Conservation (phyloP, 2,113 vertebrate genomes). For the Brachyistius frenatus region DNA sequence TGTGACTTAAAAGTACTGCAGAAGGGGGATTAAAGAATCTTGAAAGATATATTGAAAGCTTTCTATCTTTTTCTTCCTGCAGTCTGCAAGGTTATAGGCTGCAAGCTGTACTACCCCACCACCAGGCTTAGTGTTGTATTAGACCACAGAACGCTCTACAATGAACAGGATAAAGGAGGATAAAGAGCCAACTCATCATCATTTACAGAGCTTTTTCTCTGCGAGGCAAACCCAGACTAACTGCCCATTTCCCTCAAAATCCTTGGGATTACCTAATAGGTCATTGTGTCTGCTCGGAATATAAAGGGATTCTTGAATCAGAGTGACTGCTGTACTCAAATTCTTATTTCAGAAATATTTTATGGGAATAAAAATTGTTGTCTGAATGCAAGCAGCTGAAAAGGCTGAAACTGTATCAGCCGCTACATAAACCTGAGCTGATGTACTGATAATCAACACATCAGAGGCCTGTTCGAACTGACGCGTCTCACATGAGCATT, state of each 20-base stretch:
- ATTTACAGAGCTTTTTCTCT: constrained; percentile 74
- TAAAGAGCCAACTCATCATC: constrained; percentile 78
- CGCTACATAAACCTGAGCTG: neutral
- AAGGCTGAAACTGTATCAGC: neutral
- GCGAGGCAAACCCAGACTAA: constrained; percentile 73
- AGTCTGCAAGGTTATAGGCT: constrained; percentile 49
- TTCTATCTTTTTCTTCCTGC: constrained; percentile 43
- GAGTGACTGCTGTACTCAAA: constrained; percentile 34
- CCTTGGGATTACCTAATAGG: constrained; percentile 83
- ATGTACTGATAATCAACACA: constrained; percentile 35
- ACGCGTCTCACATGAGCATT: neutral
- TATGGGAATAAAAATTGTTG: constrained; percentile 43
- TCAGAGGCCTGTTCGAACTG: constrained; percentile 3
- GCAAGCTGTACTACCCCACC: constrained; percentile 30
- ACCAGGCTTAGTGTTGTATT: constrained; percentile 62
- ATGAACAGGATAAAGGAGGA: constrained; percentile 73
- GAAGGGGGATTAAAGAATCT: constrained; percentile 40
- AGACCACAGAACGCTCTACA: constrained; percentile 65
- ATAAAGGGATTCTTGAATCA: constrained; percentile 53
- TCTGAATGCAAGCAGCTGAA: constrained; percentile 38
- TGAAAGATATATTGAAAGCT: constrained; percentile 52
- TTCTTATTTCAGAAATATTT: constrained; percentile 47
- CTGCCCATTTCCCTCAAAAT: constrained; percentile 79
- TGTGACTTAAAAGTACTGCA: constrained; percentile 33
- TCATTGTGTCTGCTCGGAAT: constrained; percentile 72